Percentiles rank a stretch among this genome's conserved stretches.
Conservation (phyloP, 2,888 invertebrate genomes). For the Parochlus steinenii region DNA sequence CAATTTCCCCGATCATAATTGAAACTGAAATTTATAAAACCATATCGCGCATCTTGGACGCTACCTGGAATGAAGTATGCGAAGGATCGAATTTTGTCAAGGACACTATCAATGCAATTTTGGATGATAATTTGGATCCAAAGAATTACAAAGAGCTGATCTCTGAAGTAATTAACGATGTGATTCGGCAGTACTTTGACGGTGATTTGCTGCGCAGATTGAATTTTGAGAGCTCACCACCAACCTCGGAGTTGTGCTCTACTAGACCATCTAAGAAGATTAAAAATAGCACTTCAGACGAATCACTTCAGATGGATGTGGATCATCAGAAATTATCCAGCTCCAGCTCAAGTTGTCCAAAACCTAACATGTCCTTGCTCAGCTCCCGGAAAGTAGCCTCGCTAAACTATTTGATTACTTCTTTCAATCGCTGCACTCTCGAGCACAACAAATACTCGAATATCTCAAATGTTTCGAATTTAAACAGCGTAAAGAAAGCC, state of each 20-base stretch:
- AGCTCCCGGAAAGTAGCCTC: slow-evolving; percentile 5
- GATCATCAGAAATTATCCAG: not conserved
- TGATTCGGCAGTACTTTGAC: slow-evolving; percentile 38
- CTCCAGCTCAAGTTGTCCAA: not conserved
- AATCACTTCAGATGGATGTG: not conserved
- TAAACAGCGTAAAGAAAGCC: not conserved
- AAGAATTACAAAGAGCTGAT: slow-evolving; percentile 35
- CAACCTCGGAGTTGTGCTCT: slow-evolving; percentile 17
- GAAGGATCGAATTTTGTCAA: slow-evolving; percentile 39
- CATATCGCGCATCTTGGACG: slow-evolving; percentile 51
- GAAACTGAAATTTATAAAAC: slow-evolving; percentile 21
- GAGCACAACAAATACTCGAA: slow-evolving; percentile 2
- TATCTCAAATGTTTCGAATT: not conserved
- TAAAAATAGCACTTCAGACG: not conserved
- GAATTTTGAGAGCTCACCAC: slow-evolving; percentile 31
- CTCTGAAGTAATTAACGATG: slow-evolving; percentile 49
- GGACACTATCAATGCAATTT: slow-evolving; percentile 36
- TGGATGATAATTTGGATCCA: slow-evolving; percentile 34
- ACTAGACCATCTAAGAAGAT: slow-evolving; percentile 15
- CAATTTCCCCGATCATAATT: not conserved
- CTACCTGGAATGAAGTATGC: slow-evolving; percentile 49
- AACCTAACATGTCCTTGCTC: slow-evolving; percentile 3
- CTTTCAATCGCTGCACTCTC: not conserved
- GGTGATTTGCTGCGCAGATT: slow-evolving; percentile 41
- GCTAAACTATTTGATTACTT: slow-evolving; percentile 6